These are phyloP conservation scores for Harpalus rubripes DNA, from an alignment of 2,888 invertebrate genomes.

Conservation along the genomic window DNA sequence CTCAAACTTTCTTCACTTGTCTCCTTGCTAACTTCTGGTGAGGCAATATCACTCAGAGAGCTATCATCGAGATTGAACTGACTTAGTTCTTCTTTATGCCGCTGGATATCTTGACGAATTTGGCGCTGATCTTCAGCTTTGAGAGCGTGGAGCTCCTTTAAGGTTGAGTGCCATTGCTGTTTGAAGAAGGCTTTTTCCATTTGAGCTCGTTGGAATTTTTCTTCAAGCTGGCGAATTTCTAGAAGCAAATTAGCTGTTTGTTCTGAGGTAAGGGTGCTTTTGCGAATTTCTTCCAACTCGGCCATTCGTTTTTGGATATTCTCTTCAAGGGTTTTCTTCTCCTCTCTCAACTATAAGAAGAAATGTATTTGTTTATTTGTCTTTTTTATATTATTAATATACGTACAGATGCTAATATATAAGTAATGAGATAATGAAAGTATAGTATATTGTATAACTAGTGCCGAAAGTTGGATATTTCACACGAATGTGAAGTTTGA, in stretches of 20 bases:
- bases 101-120: conserved; percentile 79
- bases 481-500: too few species aligned
- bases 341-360: conserved; percentile 8
- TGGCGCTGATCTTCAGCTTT: conserved; percentile 80
- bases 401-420: too few species aligned
- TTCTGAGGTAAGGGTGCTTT: conserved; percentile 82
- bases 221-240: conserved; percentile 83
- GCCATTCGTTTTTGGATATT: conserved; percentile 72
- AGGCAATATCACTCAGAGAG: conserved; percentile 27
- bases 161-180: conserved; percentile 86
- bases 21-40: neutral
- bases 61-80: conserved; percentile 71
- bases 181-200: conserved; percentile 87
- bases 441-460: too few species aligned
- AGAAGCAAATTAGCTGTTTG: conserved; percentile 84
- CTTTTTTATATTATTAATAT: too few species aligned
- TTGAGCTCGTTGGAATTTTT: conserved; percentile 82
- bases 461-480: too few species aligned
- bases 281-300: conserved; percentile 77
- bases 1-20: too few species aligned
- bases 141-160: conserved; percentile 83
- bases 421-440: too few species aligned
- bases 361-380: too few species aligned
- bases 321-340: conserved; percentile 30
- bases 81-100: conserved; percentile 75